These are phyloP conservation scores for Spongia lamella DNA, from an alignment of 37 sponge, comb jelly and placozoan species.

Conservation along the genomic window DNA sequence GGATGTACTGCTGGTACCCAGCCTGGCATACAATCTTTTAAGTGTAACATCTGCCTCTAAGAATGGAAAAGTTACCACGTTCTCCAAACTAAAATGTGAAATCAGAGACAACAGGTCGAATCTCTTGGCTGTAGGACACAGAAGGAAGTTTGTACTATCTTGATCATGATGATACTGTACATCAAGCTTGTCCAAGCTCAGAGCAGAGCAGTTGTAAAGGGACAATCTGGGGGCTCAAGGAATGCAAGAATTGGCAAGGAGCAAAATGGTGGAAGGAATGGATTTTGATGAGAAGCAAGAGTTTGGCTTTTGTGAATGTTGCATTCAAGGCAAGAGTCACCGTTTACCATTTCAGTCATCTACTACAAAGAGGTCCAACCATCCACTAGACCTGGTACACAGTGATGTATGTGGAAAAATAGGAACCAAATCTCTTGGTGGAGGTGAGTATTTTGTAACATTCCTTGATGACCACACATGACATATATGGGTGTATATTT, in stretches of 20 bases:
- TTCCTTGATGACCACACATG: constrained; percentile 45
- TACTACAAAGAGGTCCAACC: constrained; percentile 10
- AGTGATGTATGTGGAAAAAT: constrained; percentile 58
- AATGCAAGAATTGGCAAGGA: constrained; percentile 15
- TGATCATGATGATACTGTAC: no score
- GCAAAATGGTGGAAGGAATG: constrained; percentile 34
- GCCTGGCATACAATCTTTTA: no score
- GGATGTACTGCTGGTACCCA: no score
- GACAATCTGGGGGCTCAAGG: constrained; percentile 8
- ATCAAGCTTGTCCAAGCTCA: no score
- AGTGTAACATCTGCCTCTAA: no score
- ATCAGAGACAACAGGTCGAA: no score
- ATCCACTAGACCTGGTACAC: constrained; percentile 42
- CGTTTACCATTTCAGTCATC: constrained; percentile 7
- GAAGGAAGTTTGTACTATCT: no score
- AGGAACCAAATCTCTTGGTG: constrained; percentile 37
- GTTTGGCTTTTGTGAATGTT: constrained; percentile 44
- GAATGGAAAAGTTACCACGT: no score
- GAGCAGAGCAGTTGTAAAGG: not conserved
- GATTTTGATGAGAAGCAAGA: constrained; percentile 13
- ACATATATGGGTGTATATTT: constrained; percentile 41
- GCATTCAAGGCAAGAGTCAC: constrained; percentile 39
- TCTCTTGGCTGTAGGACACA: no score
- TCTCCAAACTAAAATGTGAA: no score
- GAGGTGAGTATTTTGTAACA: constrained; percentile 50